Conservation (phyloP, 2,113 vertebrate genomes). For the Chloropsis hardwickii region DNA sequence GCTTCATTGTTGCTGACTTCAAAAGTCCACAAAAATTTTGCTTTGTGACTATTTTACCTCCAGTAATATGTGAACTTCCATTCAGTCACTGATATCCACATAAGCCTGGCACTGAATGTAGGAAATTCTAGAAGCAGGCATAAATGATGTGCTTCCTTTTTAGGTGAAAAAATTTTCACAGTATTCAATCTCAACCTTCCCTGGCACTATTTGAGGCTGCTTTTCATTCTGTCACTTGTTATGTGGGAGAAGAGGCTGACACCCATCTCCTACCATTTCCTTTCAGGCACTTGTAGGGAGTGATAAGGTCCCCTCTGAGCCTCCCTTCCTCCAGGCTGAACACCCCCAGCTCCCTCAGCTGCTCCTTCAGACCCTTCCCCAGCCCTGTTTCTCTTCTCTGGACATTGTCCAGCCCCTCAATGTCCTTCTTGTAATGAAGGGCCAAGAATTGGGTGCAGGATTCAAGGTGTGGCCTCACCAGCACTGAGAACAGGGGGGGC, state of each 20-base stretch:
- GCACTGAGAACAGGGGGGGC: not conserved
- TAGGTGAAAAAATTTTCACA: not conserved
- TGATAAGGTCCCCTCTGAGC: not conserved
- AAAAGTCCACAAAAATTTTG: not conserved
- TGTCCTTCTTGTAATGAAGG: not conserved
- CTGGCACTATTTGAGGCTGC: not conserved
- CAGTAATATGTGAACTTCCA: not conserved
- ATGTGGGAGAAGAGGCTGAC: not conserved
- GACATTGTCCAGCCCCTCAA: accelerated
- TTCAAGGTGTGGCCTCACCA: not conserved
- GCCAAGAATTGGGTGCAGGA: too few species aligned
- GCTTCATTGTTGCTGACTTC: not conserved
- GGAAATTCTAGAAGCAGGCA: not conserved
- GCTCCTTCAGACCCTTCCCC: not conserved
- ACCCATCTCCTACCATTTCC: too few species aligned
- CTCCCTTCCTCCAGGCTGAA: not conserved
- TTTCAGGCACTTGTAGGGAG: not conserved
- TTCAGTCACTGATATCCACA: not conserved
- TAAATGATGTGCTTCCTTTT: not conserved
- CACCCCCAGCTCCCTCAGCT: not conserved
- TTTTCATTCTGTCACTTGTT: not conserved
- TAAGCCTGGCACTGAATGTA: not conserved
- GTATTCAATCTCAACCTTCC: not conserved
- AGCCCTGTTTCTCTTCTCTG: not conserved
- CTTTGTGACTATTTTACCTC: not conserved